These are phyloP conservation scores for Macrobrachium nipponense DNA, from an alignment of 1,140 invertebrate genomes.

Conservation along the genomic window DNA sequence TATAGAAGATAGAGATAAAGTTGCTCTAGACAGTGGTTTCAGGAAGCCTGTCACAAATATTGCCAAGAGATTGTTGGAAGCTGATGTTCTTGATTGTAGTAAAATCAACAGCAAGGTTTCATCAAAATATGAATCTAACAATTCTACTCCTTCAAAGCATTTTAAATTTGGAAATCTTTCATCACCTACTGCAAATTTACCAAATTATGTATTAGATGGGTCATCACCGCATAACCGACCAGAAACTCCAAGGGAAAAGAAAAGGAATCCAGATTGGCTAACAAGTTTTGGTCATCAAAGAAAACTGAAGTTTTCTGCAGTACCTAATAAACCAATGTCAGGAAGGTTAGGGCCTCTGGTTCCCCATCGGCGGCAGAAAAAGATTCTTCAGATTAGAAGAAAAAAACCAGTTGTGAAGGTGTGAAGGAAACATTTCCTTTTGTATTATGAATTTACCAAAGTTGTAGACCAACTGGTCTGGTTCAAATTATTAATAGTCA, in stretches of 20 bases:
- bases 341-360: neutral
- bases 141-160: neutral
- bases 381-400: no score
- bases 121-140: neutral
- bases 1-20: slow-evolving; percentile 41
- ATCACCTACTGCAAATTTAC: slow-evolving; percentile 80
- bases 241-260: slow-evolving; percentile 47
- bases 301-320: slow-evolving; percentile 45
- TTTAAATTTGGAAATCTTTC: slow-evolving; percentile 65
- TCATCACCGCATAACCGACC: slow-evolving; percentile 76
- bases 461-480: no score
- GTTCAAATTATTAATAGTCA: no score
- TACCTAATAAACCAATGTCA: slow-evolving; percentile 14
- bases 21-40: slow-evolving; percentile 16
- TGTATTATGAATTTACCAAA: no score
- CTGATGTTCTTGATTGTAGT: neutral
- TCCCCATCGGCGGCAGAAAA: no score
- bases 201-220: slow-evolving; percentile 81
- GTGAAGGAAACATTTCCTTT: no score
- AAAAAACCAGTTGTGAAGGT: no score
- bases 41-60: slow-evolving; percentile 44
- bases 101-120: neutral
- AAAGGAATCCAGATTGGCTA: slow-evolving; percentile 48
- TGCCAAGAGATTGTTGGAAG: neutral
- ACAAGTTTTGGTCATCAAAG: slow-evolving; percentile 51